phyloP scores from a whole-genome alignment of 2,113 vertebrate species.

The Tupaia tana region DNA sequence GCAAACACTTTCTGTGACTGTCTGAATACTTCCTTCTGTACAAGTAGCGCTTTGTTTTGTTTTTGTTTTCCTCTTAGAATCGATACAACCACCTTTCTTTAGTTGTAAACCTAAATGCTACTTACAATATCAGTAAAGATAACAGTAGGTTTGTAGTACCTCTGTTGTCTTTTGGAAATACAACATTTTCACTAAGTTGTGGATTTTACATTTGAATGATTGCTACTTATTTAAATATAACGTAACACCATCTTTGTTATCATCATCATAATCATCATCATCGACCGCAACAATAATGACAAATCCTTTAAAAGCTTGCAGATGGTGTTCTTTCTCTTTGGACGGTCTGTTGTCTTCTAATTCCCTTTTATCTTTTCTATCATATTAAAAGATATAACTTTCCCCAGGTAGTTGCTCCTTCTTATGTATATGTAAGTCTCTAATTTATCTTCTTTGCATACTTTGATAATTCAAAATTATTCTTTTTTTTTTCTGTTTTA shows the following conservation, averaged over 20 bases:
- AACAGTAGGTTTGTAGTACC: background rate
- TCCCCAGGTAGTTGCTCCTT: background rate
- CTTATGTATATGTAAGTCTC: background rate
- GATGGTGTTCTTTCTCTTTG: background rate
- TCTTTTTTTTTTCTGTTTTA: background rate
- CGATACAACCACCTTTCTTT: background rate
- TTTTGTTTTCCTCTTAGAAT: background rate
- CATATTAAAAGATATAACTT: background rate
- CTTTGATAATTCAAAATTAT: background rate
- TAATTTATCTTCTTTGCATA: background rate
- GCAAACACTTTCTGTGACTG: constrained; percentile 1
- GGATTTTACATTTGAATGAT: background rate
- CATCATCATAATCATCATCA: no score
- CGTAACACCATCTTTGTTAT: accelerated
- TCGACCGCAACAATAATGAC: no score
- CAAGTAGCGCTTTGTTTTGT: background rate
- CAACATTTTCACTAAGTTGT: background rate
- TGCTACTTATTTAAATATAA: background rate
- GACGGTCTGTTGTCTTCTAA: background rate
- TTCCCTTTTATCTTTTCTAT: background rate
- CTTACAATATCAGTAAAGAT: background rate
- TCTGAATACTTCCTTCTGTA: background rate
- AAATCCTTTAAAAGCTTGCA: background rate
- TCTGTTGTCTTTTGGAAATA: background rate
- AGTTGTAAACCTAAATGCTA: background rate